These are phyloP conservation scores for Cabera pusaria DNA, from an alignment of 2,888 invertebrate genomes.

Conservation along the genomic window DNA sequence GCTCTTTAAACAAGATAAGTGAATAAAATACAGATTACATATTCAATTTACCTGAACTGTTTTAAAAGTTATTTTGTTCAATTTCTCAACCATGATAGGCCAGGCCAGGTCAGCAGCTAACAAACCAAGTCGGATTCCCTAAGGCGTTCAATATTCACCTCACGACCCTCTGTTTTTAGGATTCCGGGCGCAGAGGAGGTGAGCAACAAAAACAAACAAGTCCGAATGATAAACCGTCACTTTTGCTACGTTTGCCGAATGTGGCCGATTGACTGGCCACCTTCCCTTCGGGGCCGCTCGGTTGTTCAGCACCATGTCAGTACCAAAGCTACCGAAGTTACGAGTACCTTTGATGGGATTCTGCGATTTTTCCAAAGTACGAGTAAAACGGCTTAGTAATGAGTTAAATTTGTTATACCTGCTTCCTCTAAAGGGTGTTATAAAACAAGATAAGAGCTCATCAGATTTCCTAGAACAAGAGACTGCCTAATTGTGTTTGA, in stretches of 20 bases:
- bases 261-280: slow-evolving; percentile 17
- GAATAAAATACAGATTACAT: too few relatives aligned
- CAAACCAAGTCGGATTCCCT: slow-evolving; percentile 1
- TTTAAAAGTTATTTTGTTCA: too few relatives aligned
- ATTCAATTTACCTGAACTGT: too few relatives aligned
- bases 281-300: slow-evolving; percentile 3
- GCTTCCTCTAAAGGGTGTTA: too few relatives aligned
- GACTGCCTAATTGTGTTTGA: not conserved
- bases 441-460: too few relatives aligned
- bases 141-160: slow-evolving; percentile 20
- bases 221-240: slow-evolving; percentile 28
- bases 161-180: slow-evolving; percentile 26
- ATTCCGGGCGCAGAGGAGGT: slow-evolving; percentile 25
- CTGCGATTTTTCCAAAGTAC: too few relatives aligned
- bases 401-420: too few relatives aligned
- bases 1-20: too few relatives aligned
- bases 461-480: too few relatives aligned
- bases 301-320: not conserved
- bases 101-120: slow-evolving; percentile 1
- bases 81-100: too few relatives aligned
- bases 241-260: slow-evolving; percentile 24
- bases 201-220: slow-evolving; percentile 32
- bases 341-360: not conserved
- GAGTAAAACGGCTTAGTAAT: too few relatives aligned
- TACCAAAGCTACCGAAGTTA: not conserved